Evolutionary conservation across 2,113 vertebrate genomes (phyloP).

Genomic region (Sprattus sprattus): DNA sequence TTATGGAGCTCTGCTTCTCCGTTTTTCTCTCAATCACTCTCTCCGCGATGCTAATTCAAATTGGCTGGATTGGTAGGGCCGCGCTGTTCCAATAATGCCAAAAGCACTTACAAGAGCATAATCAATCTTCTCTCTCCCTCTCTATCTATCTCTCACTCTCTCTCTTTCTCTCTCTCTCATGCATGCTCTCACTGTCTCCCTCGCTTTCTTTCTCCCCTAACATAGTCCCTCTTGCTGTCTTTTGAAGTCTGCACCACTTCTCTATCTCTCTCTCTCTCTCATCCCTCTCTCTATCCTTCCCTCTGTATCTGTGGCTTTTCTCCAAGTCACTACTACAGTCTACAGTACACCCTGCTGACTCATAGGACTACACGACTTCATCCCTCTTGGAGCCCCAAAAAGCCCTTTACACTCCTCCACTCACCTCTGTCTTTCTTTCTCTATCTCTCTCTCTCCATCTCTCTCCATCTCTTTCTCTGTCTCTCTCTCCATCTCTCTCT

Average conservation of each 20-base stretch:
- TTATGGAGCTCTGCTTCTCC: conserved; percentile 34
- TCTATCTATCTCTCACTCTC: conserved; percentile 11
- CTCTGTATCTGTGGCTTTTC: neutral
- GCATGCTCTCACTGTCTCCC: neutral
- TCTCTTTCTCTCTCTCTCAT: neutral
- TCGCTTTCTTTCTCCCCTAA: conserved; percentile 30
- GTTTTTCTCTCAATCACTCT: conserved; percentile 54
- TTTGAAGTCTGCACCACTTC: conserved; percentile 10
- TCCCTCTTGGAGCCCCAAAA: neutral
- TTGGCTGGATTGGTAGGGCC: conserved; percentile 62
- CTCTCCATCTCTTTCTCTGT: neutral
- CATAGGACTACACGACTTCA: neutral
- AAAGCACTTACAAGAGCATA: conserved; percentile 70
- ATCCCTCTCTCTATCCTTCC: neutral
- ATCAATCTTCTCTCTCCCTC: conserved; percentile 63
- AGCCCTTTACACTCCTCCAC: neutral
- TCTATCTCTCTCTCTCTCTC: neutral
- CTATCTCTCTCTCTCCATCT: neutral
- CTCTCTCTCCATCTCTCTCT: neutral
- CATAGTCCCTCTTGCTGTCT: neutral
- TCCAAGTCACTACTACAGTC: conserved; percentile 13
- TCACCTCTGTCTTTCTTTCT: neutral
- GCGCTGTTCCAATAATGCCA: conserved; percentile 66
- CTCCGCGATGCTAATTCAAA: conserved; percentile 67
- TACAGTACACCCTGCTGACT: conserved; percentile 13